A percentile compares a stretch with the other conserved stretches of the same genome.
Evolutionary conservation across 2,113 vertebrate genomes (phyloP).

Genomic region (Pteropus alecto): DNA sequence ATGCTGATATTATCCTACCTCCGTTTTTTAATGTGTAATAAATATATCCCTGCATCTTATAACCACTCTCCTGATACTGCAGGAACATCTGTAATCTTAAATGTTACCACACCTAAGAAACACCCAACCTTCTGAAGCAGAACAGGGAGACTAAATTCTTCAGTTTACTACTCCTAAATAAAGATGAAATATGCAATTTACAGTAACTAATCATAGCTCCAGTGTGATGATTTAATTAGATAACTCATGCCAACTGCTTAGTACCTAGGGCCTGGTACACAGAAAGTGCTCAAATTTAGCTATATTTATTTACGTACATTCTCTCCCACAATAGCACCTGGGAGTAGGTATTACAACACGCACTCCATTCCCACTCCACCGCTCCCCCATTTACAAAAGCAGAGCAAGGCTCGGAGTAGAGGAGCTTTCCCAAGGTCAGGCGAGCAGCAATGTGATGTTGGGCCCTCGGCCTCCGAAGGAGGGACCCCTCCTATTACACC

Average conservation of each 20-base stretch:
- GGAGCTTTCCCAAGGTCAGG: constrained; percentile 72
- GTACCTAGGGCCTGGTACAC: constrained; percentile 3
- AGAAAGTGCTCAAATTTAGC: constrained; percentile 32
- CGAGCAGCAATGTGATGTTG: neutral
- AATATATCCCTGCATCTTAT: neutral
- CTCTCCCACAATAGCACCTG: neutral
- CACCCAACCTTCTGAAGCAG: neutral
- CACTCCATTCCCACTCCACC: neutral
- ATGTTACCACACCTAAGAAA: constrained; percentile 5
- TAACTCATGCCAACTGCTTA: constrained; percentile 52
- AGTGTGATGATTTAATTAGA: neutral
- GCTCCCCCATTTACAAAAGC: neutral
- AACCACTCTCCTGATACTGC: neutral
- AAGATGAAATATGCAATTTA: constrained; percentile 26
- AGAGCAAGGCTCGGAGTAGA: neutral
- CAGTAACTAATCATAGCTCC: neutral
- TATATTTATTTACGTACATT: neutral
- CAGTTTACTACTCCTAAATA: neutral
- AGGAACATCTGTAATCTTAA: neutral
- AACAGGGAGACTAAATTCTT: neutral
- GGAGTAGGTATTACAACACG: neutral
- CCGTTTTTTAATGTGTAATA: neutral
- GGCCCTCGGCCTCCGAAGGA: neutral
- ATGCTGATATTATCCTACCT: neutral
- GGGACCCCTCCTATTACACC: neutral